A percentile compares a stretch with the other conserved stretches of the same genome.
phyloP scores from a whole-genome alignment of 2,113 vertebrate species.

The Gavia stellata region DNA sequence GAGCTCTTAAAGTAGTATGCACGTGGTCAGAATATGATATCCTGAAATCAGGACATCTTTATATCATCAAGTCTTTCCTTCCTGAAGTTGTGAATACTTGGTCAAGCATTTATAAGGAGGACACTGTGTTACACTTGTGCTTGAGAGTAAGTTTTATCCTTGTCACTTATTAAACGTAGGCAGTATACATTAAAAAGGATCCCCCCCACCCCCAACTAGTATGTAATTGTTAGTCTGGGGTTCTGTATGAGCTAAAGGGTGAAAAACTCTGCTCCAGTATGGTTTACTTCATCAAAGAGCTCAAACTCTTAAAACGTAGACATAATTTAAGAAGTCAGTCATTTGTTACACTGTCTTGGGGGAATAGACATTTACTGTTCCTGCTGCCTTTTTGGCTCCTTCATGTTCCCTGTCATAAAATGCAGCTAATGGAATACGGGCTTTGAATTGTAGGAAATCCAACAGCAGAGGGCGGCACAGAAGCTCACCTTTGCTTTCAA shows the following conservation, averaged over 20 bases:
- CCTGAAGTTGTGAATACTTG: slow-evolving; percentile 95
- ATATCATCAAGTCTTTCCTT: slow-evolving; percentile 98
- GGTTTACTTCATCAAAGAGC: neutral
- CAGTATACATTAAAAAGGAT: neutral
- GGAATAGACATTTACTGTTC: neutral
- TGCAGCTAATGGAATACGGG: neutral
- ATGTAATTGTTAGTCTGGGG: neutral
- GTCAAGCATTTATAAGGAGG: slow-evolving; percentile 96
- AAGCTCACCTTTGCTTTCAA: slow-evolving; percentile 98
- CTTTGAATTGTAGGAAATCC: slow-evolving; percentile 86
- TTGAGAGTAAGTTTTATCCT: slow-evolving; percentile 83
- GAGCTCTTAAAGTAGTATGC: slow-evolving; percentile 95
- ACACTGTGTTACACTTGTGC: slow-evolving; percentile 96
- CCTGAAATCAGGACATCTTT: slow-evolving; percentile 92
- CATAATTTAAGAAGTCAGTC: neutral
- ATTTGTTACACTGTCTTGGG: neutral
- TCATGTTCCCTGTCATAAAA: neutral
- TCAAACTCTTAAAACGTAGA: neutral
- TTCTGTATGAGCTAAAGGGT: neutral
- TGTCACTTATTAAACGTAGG: neutral
- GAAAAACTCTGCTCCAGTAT: neutral
- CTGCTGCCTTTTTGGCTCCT: neutral
- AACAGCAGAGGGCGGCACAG: slow-evolving; percentile 96
- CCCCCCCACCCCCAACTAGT: too few relatives aligned
- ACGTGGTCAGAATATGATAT: slow-evolving; percentile 97